Conservation (phyloP, 2,797 vertebrate genomes). For the Poecilia picta region DNA sequence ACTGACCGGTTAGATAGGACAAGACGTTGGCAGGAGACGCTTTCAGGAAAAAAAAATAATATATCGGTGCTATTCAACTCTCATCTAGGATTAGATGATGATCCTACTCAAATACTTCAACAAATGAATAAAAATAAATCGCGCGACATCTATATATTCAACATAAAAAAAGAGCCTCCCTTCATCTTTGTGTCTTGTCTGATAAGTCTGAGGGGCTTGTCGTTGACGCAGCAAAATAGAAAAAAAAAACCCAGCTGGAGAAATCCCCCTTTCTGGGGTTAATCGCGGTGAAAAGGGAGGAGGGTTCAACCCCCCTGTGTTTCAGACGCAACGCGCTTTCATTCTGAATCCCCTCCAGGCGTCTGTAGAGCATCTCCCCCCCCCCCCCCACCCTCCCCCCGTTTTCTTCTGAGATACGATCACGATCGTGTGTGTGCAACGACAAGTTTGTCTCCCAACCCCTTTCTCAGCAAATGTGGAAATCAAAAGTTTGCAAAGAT, state of each 20-base stretch:
- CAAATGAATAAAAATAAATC: constrained; percentile 13
- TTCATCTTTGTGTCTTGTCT: constrained; percentile 58
- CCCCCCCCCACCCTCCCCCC: constrained; percentile 48
- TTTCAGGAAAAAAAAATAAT: neutral
- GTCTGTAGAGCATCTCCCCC: constrained; percentile 58
- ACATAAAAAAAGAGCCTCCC: constrained; percentile 46
- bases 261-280: constrained; percentile 88
- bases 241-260: constrained; percentile 81
- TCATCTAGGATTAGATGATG: constrained; percentile 54
- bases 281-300: constrained; percentile 73
- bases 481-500: constrained; percentile 66
- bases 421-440: constrained; percentile 28
- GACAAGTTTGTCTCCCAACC: constrained; percentile 12
- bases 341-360: constrained; percentile 68
- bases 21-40: constrained; percentile 77
- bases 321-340: constrained; percentile 59
- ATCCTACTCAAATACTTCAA: constrained; percentile 42
- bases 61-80: constrained; percentile 45
- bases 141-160: constrained; percentile 29
- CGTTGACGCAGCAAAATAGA: constrained; percentile 90
- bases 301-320: constrained; percentile 80
- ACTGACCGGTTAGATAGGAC: constrained; percentile 84
- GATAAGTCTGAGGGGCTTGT: constrained; percentile 74
- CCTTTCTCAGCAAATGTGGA: constrained; percentile 23
- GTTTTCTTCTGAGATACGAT: constrained; percentile 35